These are phyloP conservation scores for Esox masquinongy DNA, from an alignment of 2,797 vertebrate species.

Conservation along the genomic window DNA sequence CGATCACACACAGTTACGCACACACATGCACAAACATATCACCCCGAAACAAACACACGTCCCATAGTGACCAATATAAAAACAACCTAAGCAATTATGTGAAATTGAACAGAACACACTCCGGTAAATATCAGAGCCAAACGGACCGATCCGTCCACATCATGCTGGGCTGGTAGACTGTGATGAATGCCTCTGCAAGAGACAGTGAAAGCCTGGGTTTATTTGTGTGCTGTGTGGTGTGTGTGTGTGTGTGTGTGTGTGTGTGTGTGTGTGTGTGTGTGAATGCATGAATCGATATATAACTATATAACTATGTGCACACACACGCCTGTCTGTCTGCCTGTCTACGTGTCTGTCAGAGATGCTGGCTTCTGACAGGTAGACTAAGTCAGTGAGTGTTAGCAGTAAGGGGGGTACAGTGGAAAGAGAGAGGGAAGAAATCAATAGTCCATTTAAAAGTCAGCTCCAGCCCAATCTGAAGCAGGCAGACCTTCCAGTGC, in stretches of 20 bases:
- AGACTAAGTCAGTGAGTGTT: constrained; percentile 1
- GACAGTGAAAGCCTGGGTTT: too few species aligned
- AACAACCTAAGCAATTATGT: too few species aligned
- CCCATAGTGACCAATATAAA: neutral
- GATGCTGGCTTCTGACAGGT: neutral
- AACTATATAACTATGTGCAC: too few species aligned
- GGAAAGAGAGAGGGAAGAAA: neutral
- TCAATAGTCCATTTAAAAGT: constrained; percentile 17
- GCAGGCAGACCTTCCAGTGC: neutral
- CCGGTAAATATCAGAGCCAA: too few species aligned
- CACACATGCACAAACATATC: too few species aligned
- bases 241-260: neutral
- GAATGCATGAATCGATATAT: neutral
- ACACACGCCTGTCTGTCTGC: neutral
- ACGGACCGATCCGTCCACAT: neutral
- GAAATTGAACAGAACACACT: too few species aligned
- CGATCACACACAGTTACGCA: neutral
- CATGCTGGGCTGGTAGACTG: neutral
- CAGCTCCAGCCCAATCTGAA: constrained; percentile 4
- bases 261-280: neutral
- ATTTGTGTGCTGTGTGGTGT: too few species aligned
- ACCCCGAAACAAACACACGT: neutral
- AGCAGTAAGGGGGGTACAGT: constrained; percentile 1
- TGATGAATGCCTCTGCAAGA: too few species aligned
- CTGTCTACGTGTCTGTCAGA: neutral